Conservation (phyloP, 2,888 invertebrate species). For the Stenoptilia bipunctidactyla region DNA sequence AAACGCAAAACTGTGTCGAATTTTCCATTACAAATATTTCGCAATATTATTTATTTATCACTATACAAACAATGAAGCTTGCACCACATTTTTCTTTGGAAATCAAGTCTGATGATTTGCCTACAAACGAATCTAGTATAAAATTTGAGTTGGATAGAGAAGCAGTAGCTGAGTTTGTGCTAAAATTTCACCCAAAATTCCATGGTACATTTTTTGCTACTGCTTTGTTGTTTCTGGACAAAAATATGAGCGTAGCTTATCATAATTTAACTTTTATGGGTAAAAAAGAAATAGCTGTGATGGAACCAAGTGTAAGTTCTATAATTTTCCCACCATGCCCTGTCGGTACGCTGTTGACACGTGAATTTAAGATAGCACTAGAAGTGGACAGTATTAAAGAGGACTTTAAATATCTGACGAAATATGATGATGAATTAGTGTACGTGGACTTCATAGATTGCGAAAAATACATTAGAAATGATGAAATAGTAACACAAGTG, state of each 20-base stretch:
- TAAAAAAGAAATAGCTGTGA: conserved; percentile 30
- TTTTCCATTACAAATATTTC: conserved; percentile 55
- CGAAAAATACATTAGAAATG: conserved; percentile 17
- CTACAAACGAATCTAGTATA: conserved; percentile 15
- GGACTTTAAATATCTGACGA: conserved; percentile 32
- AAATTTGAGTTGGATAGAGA: conserved; percentile 41
- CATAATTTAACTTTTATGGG: conserved; percentile 53
- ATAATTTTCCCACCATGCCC: conserved; percentile 48
- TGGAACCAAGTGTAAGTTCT: conserved; percentile 34
- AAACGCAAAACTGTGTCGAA: conserved; percentile 27
- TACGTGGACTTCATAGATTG: conserved; percentile 25
- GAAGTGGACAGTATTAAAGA: conserved; percentile 28
- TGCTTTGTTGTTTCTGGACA: conserved; percentile 48
- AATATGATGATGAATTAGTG: conserved; percentile 29
- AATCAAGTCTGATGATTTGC: conserved; percentile 24
- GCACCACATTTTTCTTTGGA: conserved; percentile 41
- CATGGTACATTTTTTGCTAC: conserved; percentile 43
- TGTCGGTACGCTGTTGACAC: conserved; percentile 28
- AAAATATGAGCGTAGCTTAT: conserved; percentile 44
- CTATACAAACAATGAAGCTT: conserved; percentile 41
- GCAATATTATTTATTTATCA: conserved; percentile 39
- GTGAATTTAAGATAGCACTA: conserved; percentile 30
- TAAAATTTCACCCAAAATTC: conserved; percentile 48
- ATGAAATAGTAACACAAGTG: conserved; percentile 25
- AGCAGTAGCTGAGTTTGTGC: conserved; percentile 24